These are phyloP conservation scores for Piprites chloris DNA, from an alignment of 2,113 vertebrate species.

Conservation along the genomic window DNA sequence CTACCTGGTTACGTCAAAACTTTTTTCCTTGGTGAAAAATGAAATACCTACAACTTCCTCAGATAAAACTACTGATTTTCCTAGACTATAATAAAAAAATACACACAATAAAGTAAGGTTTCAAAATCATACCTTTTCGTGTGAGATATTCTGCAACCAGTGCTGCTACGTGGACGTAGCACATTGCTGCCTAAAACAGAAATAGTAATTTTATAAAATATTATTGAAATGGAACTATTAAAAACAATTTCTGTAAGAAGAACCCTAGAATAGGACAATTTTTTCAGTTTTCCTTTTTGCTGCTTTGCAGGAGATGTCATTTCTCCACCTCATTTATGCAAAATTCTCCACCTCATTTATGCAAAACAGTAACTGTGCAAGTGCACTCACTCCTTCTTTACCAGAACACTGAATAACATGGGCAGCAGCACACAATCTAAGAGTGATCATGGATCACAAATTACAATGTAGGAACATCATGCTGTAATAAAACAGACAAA, in stretches of 20 bases:
- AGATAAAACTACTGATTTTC: not conserved
- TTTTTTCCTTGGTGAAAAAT: not conserved
- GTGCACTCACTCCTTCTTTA: not conserved
- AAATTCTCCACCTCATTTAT: not conserved
- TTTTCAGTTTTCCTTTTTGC: not conserved
- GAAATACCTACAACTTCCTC: not conserved
- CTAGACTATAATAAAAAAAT: not conserved
- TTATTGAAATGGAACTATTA: not conserved
- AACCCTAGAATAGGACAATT: not conserved
- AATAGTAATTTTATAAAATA: not conserved
- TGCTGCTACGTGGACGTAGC: slow-evolving; percentile 92
- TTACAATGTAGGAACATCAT: not conserved
- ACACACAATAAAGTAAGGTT: not conserved
- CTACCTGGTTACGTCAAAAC: not conserved
- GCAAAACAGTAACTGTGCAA: not conserved
- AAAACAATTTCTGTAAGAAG: not conserved
- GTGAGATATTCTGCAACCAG: slow-evolving; percentile 93
- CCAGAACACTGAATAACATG: not conserved
- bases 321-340: not conserved
- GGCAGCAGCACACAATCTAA: not conserved
- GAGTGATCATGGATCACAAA: not conserved
- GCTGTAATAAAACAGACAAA: not conserved
- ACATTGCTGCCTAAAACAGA: slow-evolving; percentile 90
- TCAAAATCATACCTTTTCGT: slow-evolving; percentile 83
- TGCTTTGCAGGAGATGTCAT: not conserved